Percentiles rank a stretch among this genome's conserved stretches.
Conservation (phyloP, 2,888 invertebrate genomes). For the Diadegma fenestrale region DNA sequence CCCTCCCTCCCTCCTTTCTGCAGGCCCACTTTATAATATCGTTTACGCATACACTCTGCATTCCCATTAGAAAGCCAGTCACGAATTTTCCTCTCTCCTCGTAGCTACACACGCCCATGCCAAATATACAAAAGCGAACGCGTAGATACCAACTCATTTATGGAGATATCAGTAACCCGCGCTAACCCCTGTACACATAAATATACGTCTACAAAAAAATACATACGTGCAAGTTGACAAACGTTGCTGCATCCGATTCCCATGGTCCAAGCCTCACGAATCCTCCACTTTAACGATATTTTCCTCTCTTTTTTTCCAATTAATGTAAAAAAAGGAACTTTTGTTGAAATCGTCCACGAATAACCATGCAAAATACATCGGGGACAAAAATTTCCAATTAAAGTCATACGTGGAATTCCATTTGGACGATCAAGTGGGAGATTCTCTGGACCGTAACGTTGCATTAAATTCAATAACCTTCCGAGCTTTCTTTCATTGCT, state of each 20-base stretch:
- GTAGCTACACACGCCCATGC: neutral
- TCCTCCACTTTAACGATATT: neutral
- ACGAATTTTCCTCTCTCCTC: constrained; percentile 37
- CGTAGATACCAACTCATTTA: neutral
- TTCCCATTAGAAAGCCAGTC: constrained; percentile 37
- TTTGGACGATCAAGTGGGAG: neutral
- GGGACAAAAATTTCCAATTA: neutral
- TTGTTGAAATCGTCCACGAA: neutral
- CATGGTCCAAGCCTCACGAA: neutral
- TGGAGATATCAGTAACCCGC: constrained; percentile 8
- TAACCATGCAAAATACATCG: neutral
- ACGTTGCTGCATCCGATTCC: neutral
- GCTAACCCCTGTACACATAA: neutral
- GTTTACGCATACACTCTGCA: constrained; percentile 32
- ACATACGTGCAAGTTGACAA: constrained; percentile 4
- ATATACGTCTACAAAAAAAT: neutral
- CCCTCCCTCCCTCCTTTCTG: neutral
- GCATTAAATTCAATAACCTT: neutral
- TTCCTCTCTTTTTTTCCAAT: neutral
- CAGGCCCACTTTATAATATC: constrained; percentile 25
- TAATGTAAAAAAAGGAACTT: neutral
- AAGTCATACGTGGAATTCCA: neutral
- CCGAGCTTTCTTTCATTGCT: neutral
- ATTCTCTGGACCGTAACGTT: neutral
- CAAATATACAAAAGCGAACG: neutral